Evolutionary conservation across 2,797 vertebrate species (phyloP).

Genomic region (Enteromius mattozi): DNA sequence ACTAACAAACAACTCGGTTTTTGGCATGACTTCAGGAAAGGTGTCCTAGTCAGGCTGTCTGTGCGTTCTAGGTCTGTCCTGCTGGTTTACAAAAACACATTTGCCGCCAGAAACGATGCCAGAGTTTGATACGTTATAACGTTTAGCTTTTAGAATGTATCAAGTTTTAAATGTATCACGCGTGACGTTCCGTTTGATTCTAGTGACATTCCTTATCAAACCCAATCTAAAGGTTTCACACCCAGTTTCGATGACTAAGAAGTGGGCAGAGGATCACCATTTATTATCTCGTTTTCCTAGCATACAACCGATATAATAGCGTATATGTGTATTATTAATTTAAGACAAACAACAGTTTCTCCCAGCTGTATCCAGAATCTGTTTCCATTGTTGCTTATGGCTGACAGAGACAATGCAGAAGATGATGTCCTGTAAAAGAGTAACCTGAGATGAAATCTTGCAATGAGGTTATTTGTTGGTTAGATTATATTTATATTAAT

Average conservation of each 20-base stretch:
- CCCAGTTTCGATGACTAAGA: slow-evolving; percentile 67
- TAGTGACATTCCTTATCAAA: neutral
- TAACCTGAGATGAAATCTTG: neutral
- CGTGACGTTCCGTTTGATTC: neutral
- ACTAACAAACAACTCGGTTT: slow-evolving; percentile 43
- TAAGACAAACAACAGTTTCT: neutral
- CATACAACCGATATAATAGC: neutral
- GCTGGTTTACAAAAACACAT: slow-evolving; percentile 65
- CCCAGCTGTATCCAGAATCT: neutral
- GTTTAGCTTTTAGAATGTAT: neutral
- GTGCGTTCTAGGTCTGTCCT: slow-evolving; percentile 59
- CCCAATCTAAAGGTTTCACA: slow-evolving; percentile 65
- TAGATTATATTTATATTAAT: neutral
- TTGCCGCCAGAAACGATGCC: slow-evolving; percentile 68
- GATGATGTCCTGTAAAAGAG: neutral
- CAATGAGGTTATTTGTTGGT: neutral
- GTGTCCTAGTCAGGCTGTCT: slow-evolving; percentile 69
- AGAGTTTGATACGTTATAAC: slow-evolving; percentile 45
- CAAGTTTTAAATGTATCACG: slow-evolving; percentile 3
- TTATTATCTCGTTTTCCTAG: neutral
- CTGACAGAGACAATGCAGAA: slow-evolving; percentile 2
- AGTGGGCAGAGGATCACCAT: slow-evolving; percentile 45
- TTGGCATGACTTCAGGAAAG: slow-evolving; percentile 61
- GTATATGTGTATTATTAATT: neutral
- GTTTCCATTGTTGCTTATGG: slow-evolving; percentile 15